Evolutionary conservation across 2,797 vertebrate genomes (phyloP).

Genomic region (Spheniscus humboldti): DNA sequence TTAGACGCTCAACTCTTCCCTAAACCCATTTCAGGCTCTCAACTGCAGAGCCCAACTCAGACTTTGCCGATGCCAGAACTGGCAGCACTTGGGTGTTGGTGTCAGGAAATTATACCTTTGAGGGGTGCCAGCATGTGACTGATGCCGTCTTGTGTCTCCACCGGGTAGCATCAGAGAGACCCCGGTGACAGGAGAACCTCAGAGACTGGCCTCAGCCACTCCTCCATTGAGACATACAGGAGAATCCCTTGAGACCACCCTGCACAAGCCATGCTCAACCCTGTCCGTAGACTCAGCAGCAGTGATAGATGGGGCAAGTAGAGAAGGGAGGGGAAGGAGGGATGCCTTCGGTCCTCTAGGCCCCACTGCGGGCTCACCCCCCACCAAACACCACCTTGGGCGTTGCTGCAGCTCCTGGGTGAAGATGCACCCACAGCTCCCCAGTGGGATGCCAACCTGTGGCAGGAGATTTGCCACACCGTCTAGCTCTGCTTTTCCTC

Average conservation of each 20-base stretch:
- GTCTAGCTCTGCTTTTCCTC: background rate
- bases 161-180: background rate
- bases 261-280: fast-evolving
- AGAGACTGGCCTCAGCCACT: background rate
- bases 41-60: background rate
- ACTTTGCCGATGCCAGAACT: background rate
- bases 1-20: background rate
- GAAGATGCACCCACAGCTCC: background rate
- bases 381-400: background rate
- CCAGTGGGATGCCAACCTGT: background rate
- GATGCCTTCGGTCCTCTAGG: background rate
- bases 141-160: background rate
- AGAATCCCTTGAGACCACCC: background rate
- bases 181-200: background rate
- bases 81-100: background rate
- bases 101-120: background rate
- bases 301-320: background rate
- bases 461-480: background rate
- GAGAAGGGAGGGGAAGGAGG: background rate
- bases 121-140: background rate
- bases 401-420: background rate
- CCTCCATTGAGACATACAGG: background rate
- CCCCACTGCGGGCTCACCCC: background rate
- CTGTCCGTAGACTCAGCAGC: background rate
- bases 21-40: background rate